phyloP scores from a whole-genome alignment of 2,113 vertebrate species.

The Carollia perspicillata region DNA sequence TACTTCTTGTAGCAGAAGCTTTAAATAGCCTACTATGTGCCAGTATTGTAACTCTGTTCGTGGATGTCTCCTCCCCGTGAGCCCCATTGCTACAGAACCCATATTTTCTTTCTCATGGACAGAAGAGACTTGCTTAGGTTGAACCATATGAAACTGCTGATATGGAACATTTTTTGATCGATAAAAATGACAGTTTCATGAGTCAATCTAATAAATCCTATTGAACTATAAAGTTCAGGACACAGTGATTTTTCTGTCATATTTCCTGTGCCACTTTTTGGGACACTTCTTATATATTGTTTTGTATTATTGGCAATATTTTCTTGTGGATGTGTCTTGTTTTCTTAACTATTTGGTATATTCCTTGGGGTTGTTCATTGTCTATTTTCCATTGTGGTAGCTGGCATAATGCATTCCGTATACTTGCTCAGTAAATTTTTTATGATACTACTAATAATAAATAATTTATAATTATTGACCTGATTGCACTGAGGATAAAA shows the following conservation, averaged over 20 bases:
- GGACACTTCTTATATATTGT: background rate
- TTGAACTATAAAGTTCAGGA: background rate
- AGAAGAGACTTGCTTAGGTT: background rate
- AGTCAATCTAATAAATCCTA: background rate
- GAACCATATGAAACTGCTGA: background rate
- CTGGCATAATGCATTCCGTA: background rate
- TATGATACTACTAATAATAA: slow-evolving; percentile 16
- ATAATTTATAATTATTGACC: slow-evolving; percentile 58
- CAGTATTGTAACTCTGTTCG: background rate
- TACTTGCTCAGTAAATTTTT: background rate
- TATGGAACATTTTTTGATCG: background rate
- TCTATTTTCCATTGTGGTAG: background rate
- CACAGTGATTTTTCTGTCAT: background rate
- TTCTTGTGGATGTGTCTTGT: background rate
- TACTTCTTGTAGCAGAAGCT: background rate
- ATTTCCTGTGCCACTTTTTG: background rate
- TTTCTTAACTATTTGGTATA: background rate
- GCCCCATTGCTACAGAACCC: background rate
- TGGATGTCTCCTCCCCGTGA: background rate
- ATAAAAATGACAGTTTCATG: background rate
- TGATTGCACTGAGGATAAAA: slow-evolving; percentile 42
- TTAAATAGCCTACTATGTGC: background rate
- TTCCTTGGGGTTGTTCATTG: background rate
- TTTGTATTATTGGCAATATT: background rate
- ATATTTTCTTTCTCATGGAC: background rate